Evolutionary conservation across 2,888 invertebrate genomes (phyloP).

Genomic region (Heliconius hortense): DNA sequence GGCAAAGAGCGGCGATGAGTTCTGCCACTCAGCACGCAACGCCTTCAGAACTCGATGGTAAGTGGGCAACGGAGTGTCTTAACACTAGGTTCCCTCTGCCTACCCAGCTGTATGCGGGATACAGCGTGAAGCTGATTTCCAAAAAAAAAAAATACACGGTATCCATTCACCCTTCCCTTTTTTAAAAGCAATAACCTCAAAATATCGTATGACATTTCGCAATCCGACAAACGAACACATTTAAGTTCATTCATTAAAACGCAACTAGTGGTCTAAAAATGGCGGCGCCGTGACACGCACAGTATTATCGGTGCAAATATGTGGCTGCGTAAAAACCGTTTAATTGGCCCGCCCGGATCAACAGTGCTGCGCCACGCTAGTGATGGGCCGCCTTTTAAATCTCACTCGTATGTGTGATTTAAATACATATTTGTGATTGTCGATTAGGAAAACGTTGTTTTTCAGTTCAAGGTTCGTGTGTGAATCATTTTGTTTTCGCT

Average conservation of each 20-base stretch:
- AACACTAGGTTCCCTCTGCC: too few species aligned
- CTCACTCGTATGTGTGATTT: conserved; percentile 2
- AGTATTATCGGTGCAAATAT: conserved; percentile 69
- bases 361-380: conserved; percentile 60
- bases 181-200: too few species aligned
- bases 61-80: too few species aligned
- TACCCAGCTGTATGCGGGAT: too few species aligned
- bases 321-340: conserved; percentile 76
- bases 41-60: too few species aligned
- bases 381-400: conserved; percentile 50
- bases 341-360: conserved; percentile 75
- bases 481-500: too few species aligned
- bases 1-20: too few species aligned
- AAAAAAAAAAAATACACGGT: too few species aligned
- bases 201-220: not conserved
- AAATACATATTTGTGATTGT: not conserved
- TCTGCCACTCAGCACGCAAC: too few species aligned
- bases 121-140: too few species aligned
- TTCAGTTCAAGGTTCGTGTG: not conserved
- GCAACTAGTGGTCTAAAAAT: conserved; percentile 47
- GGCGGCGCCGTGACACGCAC: conserved; percentile 41
- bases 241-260: conserved; percentile 32
- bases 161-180: too few species aligned
- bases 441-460: not conserved
- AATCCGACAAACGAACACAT: not conserved